These are phyloP conservation scores for Pristionchus fissidentatus DNA, from an alignment of 2,888 invertebrate species.

Conservation along the genomic window DNA sequence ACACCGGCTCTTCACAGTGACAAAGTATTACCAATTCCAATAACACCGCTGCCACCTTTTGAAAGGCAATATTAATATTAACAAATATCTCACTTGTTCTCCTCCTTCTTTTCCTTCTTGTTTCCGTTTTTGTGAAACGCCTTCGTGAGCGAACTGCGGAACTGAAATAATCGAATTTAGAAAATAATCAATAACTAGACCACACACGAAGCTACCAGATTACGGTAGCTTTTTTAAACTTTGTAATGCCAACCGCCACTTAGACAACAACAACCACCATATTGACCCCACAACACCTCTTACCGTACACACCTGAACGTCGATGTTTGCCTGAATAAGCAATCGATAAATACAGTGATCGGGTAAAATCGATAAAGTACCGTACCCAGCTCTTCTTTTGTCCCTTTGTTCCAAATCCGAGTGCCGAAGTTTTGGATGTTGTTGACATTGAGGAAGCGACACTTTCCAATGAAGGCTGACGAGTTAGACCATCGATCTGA, in stretches of 20 bases:
- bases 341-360: too few relatives aligned
- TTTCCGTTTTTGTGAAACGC: conserved; percentile 82
- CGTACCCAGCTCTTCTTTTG: conserved; percentile 90
- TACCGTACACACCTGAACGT: conserved; percentile 46
- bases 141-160: conserved; percentile 96
- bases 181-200: background rate
- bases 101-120: conserved; percentile 57
- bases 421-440: conserved; percentile 81
- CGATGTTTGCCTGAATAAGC: conserved; percentile 43
- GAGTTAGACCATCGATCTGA: conserved; percentile 81
- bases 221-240: background rate
- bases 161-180: conserved; percentile 78
- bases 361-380: background rate
- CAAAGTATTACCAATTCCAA: too few relatives aligned
- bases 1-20: too few relatives aligned
- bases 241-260: background rate
- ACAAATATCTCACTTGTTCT: conserved; percentile 64
- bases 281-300: background rate
- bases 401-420: conserved; percentile 80
- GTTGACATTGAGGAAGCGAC: conserved; percentile 64
- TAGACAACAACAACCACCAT: background rate
- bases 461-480: conserved; percentile 95
- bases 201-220: conserved; percentile 6
- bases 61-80: background rate
- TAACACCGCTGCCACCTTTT: too few relatives aligned